Percentiles rank a stretch among this genome's conserved stretches.
Evolutionary conservation across 2,113 vertebrate species (phyloP).

Genomic region (Junco hyemalis): DNA sequence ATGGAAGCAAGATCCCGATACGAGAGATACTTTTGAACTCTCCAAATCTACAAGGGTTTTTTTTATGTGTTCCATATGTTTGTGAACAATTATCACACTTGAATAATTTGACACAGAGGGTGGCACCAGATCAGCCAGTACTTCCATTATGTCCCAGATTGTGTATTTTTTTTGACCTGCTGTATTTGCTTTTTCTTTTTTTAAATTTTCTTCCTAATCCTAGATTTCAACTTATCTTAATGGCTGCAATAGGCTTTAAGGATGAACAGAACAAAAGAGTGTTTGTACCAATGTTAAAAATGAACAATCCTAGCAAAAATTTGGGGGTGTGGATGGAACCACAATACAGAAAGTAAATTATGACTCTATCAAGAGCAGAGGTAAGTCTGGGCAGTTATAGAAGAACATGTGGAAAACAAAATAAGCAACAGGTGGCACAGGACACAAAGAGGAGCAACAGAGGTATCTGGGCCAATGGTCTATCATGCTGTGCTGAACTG

Average conservation of each 20-base stretch:
- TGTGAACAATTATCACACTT: not conserved
- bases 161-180: not conserved
- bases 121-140: not conserved
- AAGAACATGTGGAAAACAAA: not conserved
- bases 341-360: not conserved
- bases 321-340: accelerated
- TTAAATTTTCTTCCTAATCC: not conserved
- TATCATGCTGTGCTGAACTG: not conserved
- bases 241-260: not conserved
- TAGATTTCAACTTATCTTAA: not conserved
- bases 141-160: not conserved
- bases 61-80: not conserved
- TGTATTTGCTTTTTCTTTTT: not conserved
- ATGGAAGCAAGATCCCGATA: not conserved
- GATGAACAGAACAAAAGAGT: not conserved
- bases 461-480: not conserved
- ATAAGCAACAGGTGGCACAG: not conserved
- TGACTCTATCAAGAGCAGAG: not conserved
- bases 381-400: not conserved
- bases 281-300: not conserved
- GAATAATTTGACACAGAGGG: not conserved
- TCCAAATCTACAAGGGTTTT: not conserved
- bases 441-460: not conserved
- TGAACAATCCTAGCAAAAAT: not conserved
- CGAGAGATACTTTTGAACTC: not conserved